These are phyloP conservation scores for Flabesymbios commensalis DNA, from an alignment of 2,888 invertebrate genomes.

Conservation along the genomic window DNA sequence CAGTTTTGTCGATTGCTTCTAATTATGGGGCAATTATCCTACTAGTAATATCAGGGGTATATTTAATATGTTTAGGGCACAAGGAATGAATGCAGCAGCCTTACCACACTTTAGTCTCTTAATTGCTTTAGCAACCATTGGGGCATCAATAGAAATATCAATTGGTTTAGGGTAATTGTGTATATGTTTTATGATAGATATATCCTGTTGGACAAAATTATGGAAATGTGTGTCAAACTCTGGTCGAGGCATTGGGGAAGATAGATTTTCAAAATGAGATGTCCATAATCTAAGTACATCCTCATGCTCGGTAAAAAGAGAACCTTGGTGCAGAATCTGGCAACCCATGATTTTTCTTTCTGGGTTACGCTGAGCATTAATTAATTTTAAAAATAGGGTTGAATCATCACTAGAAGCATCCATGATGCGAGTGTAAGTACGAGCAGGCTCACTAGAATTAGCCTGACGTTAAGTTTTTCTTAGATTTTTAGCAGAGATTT, in stretches of 20 bases:
- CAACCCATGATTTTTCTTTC: too few species aligned
- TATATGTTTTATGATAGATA: not conserved
- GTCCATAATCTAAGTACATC: not conserved
- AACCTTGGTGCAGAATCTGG: too few species aligned
- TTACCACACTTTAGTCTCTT: not conserved
- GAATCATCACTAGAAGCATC: too few species aligned
- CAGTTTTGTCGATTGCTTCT: too few species aligned
- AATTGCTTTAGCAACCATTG: not conserved
- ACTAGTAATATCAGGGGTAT: too few species aligned
- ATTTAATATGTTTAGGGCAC: not conserved
- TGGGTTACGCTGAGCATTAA: too few species aligned
- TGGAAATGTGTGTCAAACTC: not conserved
- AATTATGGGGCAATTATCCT: too few species aligned
- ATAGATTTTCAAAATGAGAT: not conserved
- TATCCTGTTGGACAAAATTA: not conserved
- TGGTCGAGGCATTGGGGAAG: not conserved
- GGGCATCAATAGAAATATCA: not conserved
- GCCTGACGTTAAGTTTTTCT: too few species aligned
- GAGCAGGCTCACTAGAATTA: too few species aligned
- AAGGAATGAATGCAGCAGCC: not conserved
- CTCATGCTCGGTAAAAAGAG: not conserved
- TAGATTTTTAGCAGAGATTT: too few species aligned
- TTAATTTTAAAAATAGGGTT: too few species aligned
- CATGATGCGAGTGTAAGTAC: too few species aligned
- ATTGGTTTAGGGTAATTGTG: not conserved